Evolutionary conservation across 64 coral and sea anemone species (phyloP), one percentile per base, ranked within the genome.

Genomic region (Montipora cactus): DNA sequence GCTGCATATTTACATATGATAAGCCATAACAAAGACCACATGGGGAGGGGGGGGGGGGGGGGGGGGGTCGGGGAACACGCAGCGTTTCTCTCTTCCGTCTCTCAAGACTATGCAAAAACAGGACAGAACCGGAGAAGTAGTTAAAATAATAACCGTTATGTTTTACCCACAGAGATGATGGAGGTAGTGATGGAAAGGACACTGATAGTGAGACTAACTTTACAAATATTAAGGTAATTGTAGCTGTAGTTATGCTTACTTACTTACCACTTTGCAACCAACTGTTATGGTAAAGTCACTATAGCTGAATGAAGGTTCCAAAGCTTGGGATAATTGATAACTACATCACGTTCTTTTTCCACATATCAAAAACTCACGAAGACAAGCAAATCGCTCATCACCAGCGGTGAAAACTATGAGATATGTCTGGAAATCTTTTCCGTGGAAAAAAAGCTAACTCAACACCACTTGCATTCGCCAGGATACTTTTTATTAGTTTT

Each of bases 191-290:
- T 71, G 10, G 67, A 71, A 71, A 71, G 67, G 67, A 71, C 0
- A 18, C 6, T 71, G 67, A 20, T 13, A 19, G 67, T 19, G 67
- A 71, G 15, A 71, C n/a, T 71, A 71, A 71, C 67, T 71, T 71
- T 1, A 11, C 67, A 18, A 71, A 11, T 71, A 15, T 71, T 18
- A 71, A 71, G 67, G 67, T 71, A 18, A 71, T n/a, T 71, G 19
- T 71, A 37, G 28, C 28, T 37, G 28, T 37, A 37, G 28, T 71
- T 71, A 19, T 71, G n/a, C 14, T 71, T 71, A 71, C 67, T 18
- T 71, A 20, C 67, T 71, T 71, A 71, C 15, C 8, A 71, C 67
- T 71, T 71, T 71, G 67, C n/a, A 71, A 71, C 67, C 67, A 71
- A 71, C 67, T 71, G 15, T 19, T 71, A 71, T 71, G 67, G 67